Evolutionary conservation across 2,797 vertebrate species (phyloP), one percentile per base, ranked within the genome.

Genomic region (Xiphophorus birchmanni): DNA sequence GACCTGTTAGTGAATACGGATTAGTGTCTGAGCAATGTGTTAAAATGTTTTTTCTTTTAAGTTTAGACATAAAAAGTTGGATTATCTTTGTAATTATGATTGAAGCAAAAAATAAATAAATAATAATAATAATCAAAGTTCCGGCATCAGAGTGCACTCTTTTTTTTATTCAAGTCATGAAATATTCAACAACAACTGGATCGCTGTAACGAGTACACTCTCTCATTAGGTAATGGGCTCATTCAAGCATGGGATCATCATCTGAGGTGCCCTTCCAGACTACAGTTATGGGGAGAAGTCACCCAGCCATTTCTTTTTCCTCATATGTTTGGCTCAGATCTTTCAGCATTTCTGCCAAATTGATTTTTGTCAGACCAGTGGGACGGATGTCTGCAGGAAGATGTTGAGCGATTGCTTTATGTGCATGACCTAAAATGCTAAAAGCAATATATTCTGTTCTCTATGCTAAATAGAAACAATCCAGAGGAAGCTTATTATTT

Each of bases 281-380:
- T 80, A 82, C 80, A 83, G 75, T 87, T 80, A 87, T 79, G 77
- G 86, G 90, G 87, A 81, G 80, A 79, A 88, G 89, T 82, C 74
- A 12, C 84, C 75, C 84, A 74, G 88, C 91, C 93, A 93, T 92
- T 91, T 94, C 93, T 86, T 88, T 72, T 76, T 75, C 86, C 88
- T 92, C 81, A 77, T 84, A 56, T 74, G 91, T 86, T 89, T 94
- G 93, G 92, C 91, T 87, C 84, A 82, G 80, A 85, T 78, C 86
- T 63, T 63, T 87, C 78, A 50, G 45, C 29, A 32, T 87, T 86
- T 83, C 82, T 92, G 92, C 91, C 90, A 93, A 90, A 81, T 79
- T 86, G 67, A 77, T 83, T 89, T 82, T 87, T 73, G 69, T 81
- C 26, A 47, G 74, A 84, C 74, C 84, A 87, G 81, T 84, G 83